Evolutionary conservation across 2,113 vertebrate species (phyloP).

Genomic region (Craseonycteris thonglongyai): DNA sequence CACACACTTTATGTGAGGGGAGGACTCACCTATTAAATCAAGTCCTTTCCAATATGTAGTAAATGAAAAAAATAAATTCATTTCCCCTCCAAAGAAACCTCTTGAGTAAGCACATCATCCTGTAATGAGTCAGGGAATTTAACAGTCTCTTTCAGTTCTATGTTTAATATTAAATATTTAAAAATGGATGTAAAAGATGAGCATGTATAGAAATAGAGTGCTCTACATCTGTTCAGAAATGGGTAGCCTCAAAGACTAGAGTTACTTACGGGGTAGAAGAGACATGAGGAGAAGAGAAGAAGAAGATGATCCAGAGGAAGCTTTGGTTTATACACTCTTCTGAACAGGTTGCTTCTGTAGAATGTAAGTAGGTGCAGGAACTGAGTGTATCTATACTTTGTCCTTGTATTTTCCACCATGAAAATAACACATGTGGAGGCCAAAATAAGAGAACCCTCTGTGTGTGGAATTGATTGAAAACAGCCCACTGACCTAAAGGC

Average conservation of each 20-base stretch:
- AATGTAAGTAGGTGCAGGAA: background rate
- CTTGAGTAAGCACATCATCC: background rate
- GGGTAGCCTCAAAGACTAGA: background rate
- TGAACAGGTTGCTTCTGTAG: background rate
- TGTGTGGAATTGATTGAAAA: background rate
- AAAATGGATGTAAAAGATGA: background rate
- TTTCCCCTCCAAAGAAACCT: background rate
- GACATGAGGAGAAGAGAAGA: background rate
- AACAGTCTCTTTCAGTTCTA: background rate
- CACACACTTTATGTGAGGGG: background rate
- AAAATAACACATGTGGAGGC: background rate
- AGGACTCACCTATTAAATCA: background rate
- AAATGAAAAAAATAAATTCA: background rate
- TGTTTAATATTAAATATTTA: background rate
- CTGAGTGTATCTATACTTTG: background rate
- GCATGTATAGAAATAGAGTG: background rate
- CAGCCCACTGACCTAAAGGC: background rate
- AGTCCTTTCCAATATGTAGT: background rate
- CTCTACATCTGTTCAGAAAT: background rate
- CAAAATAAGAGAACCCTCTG: background rate
- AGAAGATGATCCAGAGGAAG: background rate
- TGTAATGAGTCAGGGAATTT: background rate
- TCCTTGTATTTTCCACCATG: background rate
- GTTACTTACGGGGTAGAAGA: background rate
- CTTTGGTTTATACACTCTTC: background rate